Evolutionary conservation across 2,888 invertebrate genomes (phyloP).

Genomic region (Minunthozetes semirufus): DNA sequence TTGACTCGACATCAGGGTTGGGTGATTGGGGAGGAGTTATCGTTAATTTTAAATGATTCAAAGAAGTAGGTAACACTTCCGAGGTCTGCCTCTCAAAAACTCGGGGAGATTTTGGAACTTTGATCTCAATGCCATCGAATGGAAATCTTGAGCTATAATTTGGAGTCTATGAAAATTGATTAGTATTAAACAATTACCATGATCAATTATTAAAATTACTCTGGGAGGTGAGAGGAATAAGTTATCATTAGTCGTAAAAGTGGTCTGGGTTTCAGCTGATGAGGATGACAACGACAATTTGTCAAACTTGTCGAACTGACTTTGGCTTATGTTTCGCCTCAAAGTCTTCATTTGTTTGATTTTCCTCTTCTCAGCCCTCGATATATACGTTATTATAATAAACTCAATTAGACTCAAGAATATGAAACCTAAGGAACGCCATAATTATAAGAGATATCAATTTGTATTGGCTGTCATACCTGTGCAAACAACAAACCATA

Average conservation of each 20-base stretch:
- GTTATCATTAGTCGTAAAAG: background rate
- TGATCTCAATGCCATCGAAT: conserved; percentile 1
- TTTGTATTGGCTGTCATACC: conserved; percentile 36
- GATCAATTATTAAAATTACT: no score
- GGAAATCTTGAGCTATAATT: background rate
- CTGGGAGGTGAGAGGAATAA: background rate
- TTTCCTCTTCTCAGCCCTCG: conserved; percentile 41
- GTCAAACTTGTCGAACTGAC: no score
- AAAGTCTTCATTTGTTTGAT: conserved; percentile 31
- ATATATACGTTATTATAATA: conserved; percentile 42
- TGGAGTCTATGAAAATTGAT: no score
- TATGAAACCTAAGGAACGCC: conserved; percentile 39
- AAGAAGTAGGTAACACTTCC: no score
- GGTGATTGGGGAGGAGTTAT: background rate
- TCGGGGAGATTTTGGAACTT: background rate
- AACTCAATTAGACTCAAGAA: conserved; percentile 43
- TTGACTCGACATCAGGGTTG: background rate
- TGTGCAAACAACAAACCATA: conserved; percentile 43
- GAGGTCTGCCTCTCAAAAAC: background rate
- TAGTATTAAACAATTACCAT: no score
- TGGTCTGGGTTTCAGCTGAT: conserved; percentile 1
- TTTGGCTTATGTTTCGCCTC: conserved; percentile 22
- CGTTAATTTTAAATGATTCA: no score
- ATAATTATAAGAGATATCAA: background rate
- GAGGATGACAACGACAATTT: no score